Base-by-base conservation (phyloP, 1,140 invertebrate genomes). In the Chionoecetes opilio region DNA sequence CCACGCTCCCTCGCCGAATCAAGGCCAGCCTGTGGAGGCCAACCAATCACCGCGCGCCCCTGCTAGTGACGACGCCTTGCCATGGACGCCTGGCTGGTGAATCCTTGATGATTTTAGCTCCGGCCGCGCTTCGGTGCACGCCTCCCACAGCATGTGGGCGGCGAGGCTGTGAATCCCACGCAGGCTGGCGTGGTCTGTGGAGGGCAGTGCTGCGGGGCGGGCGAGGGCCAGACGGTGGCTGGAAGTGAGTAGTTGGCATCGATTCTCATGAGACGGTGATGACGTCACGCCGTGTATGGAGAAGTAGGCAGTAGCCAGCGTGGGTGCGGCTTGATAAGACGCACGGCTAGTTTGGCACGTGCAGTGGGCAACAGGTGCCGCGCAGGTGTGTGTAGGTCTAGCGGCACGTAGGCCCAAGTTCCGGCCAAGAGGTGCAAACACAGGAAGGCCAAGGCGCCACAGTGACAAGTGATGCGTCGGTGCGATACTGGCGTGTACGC, bases 261-360 rank as follows among this genome's bases (percentile, higher is more conserved):
- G 93, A 93, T 93, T 93, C 37, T 88, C 85, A 93, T 75, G 93
- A 93, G 93, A 75, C 29, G 32, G 93, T 75, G 26, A 0, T 93
- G 93, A 93, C 93, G 93, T 93, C 93, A 93, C 85, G 34, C 21
- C 29, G 93, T 93, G 85, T 93, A 93, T 93, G 93, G 93, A 46
- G 85, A 93, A 89, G 93, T 93, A 88, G 93, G 93, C 93, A 93
- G 93, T 93, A 63, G 85, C 38, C 85, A 93, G 93, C 93, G 93
- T 93, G 93, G 93, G 93, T 93, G 93, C 93, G 53, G 32, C 75
- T 46, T 75, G 93, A 63, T 75, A 93, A 93, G 93, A 93, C 93
- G 93, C 75, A 37, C 34, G 29, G 32, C 35, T 38, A n/a, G 29
- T 53, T 75, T 75, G 75, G 37, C 86, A 88, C 85, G 86, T 88